Percentiles rank a stretch among this genome's conserved stretches.
Conservation (phyloP, 1,140 invertebrate species). For the Leptinotarsa lineolata region DNA sequence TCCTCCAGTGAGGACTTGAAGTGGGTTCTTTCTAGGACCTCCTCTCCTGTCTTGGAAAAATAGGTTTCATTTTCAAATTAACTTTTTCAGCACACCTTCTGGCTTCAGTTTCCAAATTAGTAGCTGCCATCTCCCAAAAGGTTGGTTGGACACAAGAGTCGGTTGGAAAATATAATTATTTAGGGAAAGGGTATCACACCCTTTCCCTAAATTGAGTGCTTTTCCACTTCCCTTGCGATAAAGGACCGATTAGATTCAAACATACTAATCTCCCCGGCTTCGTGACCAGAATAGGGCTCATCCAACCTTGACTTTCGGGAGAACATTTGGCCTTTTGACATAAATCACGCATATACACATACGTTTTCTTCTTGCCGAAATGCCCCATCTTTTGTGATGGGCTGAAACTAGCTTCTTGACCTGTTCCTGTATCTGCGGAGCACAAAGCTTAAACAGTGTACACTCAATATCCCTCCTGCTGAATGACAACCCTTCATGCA, state of each 20-base stretch:
- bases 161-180: background rate
- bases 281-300: constrained; percentile 11
- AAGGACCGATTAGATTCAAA: background rate
- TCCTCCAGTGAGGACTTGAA: background rate
- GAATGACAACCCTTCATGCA: background rate
- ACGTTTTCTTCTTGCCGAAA: constrained; percentile 16
- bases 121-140: background rate
- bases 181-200: background rate
- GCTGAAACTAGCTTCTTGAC: background rate
- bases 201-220: constrained; percentile 7
- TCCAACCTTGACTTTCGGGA: background rate
- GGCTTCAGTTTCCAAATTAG: background rate
- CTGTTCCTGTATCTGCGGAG: background rate
- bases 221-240: background rate
- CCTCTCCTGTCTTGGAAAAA: background rate
- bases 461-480: background rate
- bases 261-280: background rate
- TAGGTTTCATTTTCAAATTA: background rate
- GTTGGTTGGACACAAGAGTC: background rate
- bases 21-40: background rate
- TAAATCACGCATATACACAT: constrained; percentile 16
- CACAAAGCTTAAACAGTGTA: background rate
- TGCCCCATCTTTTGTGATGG: constrained; percentile 18
- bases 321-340: constrained; percentile 20
- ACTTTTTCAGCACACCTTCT: background rate